A percentile compares a stretch with the other conserved stretches of the same genome.
Conservation (phyloP, 2,888 invertebrate species). For the Alitta virens region DNA sequence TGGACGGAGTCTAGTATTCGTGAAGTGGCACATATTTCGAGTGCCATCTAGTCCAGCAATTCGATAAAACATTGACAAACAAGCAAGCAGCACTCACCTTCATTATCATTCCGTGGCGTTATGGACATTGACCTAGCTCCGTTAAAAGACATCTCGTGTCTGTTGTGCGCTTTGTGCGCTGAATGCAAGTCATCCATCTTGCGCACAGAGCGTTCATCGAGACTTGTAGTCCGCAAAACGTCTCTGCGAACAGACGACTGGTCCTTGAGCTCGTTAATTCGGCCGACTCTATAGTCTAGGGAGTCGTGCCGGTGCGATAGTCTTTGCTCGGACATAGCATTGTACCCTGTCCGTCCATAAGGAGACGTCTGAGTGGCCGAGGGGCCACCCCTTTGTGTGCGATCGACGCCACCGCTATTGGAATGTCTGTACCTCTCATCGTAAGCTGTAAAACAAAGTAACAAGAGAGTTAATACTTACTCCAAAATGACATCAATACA, state of each 20-base stretch:
- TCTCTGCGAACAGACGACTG: neutral
- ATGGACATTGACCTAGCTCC: neutral
- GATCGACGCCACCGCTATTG: slow-evolving; percentile 2
- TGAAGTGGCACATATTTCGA: no score
- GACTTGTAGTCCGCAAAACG: neutral
- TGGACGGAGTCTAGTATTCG: no score
- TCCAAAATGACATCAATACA: no score
- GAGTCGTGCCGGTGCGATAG: neutral
- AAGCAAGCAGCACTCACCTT: no score
- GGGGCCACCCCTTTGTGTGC: neutral
- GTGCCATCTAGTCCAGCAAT: no score
- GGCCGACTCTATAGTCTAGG: neutral
- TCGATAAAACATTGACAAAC: no score
- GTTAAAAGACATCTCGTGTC: neutral
- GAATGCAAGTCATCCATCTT: neutral
- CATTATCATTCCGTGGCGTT: neutral
- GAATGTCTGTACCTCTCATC: slow-evolving; percentile 16
- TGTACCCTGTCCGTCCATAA: neutral
- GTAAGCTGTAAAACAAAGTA: no score
- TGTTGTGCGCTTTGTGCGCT: neutral
- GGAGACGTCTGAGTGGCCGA: neutral
- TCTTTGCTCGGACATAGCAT: neutral
- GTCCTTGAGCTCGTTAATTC: neutral
- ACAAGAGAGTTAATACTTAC: no score
- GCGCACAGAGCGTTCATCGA: neutral